Evolutionary conservation across 2,888 invertebrate species (phyloP).

Genomic region (Adela reaumurella): DNA sequence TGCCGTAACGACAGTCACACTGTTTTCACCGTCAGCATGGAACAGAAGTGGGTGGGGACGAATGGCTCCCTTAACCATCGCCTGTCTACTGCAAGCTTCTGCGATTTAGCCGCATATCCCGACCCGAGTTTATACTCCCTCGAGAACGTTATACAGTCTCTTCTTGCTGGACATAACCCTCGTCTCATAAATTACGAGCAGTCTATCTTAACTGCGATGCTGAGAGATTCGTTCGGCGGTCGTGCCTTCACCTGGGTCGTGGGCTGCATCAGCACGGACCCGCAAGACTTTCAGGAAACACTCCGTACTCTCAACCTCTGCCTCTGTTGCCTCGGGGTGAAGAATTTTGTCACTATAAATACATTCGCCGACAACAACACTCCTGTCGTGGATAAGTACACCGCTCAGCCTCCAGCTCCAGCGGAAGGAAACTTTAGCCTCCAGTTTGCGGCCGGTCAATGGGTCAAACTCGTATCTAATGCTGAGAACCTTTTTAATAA

Average conservation of each 20-base stretch:
- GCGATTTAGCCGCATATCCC: slow-evolving; percentile 60
- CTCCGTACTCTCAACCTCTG: slow-evolving; percentile 66
- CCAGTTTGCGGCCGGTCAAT: slow-evolving; percentile 79
- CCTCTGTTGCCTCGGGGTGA: slow-evolving; percentile 63
- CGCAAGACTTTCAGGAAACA: slow-evolving; percentile 65
- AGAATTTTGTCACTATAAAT: slow-evolving; percentile 69
- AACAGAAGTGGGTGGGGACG: slow-evolving; percentile 68
- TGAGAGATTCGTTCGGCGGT: slow-evolving; percentile 73
- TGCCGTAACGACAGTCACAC: slow-evolving; percentile 62
- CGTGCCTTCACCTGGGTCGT: slow-evolving; percentile 70
- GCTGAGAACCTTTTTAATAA: slow-evolving; percentile 81
- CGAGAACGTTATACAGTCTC: slow-evolving; percentile 61
- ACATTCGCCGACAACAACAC: slow-evolving; percentile 65
- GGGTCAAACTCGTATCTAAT: slow-evolving; percentile 78
- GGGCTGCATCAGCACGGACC: slow-evolving; percentile 68
- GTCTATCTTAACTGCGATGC: slow-evolving; percentile 64
- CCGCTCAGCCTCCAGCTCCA: slow-evolving; percentile 25
- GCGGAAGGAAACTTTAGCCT: slow-evolving; percentile 58
- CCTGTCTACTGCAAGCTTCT: slow-evolving; percentile 71
- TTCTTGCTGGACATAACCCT: slow-evolving; percentile 51
- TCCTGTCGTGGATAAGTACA: slow-evolving; percentile 44
- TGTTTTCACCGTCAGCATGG: slow-evolving; percentile 68
- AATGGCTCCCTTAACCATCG: slow-evolving; percentile 67
- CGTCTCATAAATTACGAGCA: slow-evolving; percentile 59
- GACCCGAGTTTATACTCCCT: slow-evolving; percentile 65